A percentile compares a stretch with the other conserved stretches of the same genome.
Evolutionary conservation across 1,140 invertebrate genomes (phyloP).

Genomic region (Vanessa atalanta): DNA sequence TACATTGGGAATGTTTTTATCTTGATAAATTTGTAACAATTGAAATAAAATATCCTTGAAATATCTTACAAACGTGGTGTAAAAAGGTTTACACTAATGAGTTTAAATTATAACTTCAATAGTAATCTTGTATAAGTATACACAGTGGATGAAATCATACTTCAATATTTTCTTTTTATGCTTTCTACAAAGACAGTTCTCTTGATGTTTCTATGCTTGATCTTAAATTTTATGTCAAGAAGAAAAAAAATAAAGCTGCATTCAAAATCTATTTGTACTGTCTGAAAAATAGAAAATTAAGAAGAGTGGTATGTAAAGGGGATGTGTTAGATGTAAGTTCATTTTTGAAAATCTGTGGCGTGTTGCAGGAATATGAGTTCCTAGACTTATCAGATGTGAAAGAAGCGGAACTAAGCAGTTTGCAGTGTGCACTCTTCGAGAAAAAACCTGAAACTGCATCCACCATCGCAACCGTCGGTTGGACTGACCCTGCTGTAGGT

Average conservation of each 20-base stretch:
- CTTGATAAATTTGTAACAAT: too few species aligned
- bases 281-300: slow-evolving; percentile 3
- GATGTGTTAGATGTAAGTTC: slow-evolving; percentile 33
- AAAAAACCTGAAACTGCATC: slow-evolving; percentile 50
- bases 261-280: neutral
- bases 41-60: neutral
- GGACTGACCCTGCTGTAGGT: slow-evolving; percentile 59
- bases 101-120: neutral
- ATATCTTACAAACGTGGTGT: neutral
- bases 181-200: neutral
- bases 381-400: slow-evolving; percentile 81
- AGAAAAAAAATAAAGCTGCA: neutral
- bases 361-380: slow-evolving; percentile 82
- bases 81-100: neutral
- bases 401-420: slow-evolving; percentile 77
- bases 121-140: neutral
- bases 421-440: slow-evolving; percentile 76
- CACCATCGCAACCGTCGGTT: slow-evolving; percentile 46
- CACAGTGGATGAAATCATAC: neutral
- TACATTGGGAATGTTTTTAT: too few species aligned
- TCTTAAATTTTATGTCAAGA: neutral
- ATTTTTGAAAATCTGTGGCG: slow-evolving; percentile 53
- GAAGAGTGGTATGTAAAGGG: slow-evolving; percentile 20
- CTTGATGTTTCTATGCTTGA: slow-evolving; percentile 1
- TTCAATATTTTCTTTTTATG: neutral